Evolutionary conservation across 2,888 invertebrate species (phyloP), one percentile per base, ranked within the genome.

Genomic region (Eristalis tenax): DNA sequence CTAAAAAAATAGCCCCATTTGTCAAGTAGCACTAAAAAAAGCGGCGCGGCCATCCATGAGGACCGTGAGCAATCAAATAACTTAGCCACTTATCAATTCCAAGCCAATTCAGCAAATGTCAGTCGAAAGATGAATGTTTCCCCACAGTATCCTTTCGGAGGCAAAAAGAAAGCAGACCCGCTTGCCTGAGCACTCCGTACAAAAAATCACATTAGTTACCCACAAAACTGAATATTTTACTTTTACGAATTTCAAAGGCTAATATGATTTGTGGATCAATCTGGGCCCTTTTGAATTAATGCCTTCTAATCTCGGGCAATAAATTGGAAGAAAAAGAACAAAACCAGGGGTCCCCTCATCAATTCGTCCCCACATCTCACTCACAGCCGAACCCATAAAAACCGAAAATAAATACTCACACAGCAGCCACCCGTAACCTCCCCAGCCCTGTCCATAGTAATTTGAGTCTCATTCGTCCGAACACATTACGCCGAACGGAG

Each of bases 221-320:
- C 23, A 32, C 32, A 35, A 69, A 57, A 1, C 15, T 32, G 22
- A 40, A 26, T 70, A n/a, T 32, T 59, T 68, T 23, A 13, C 22
- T 63, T 64, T 56, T 50, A 73, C 40, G 77, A 74, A 70, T 74
- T 78, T 74, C 73, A 40, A 82, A 78, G 78, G 78, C 75, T 78
- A 82, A 82, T 70, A 86, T 86, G 86, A 86, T 86, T 82, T 84
- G 74, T 82, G 69, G 78, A 78, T 78, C 75, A 65, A 82, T 74
- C 65, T 57, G 65, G 69, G 74, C 40, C 70, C 70, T 77, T 82
- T 82, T 65, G 82, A 86, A 86, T 82, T 82, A 86, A 86, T 86
- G 75, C 78, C 32, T 40, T 26, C 74, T 78, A 86, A 78, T 82
- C 78, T 70, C 28, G 22, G 57, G 50, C 77, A 73, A 77, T 81